Evolutionary conservation across 92 coral and sea anemone genomes (phyloP), one percentile per base, ranked within the genome.

Genomic region (Heteractis magnifica): DNA sequence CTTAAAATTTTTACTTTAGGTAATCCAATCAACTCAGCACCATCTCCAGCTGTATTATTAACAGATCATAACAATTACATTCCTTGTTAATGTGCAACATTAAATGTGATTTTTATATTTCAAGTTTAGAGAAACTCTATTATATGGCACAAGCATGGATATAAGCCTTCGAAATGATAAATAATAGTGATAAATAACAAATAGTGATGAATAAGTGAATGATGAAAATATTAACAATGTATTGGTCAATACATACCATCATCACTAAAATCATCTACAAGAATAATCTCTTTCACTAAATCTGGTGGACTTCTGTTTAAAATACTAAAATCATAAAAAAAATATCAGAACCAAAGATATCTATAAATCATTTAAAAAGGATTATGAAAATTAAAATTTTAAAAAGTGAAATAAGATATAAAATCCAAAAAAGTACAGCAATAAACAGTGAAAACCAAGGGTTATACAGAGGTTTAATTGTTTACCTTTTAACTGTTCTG

Each of bases 251-350:
- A 86, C 97, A 90, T 79, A 96, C 99, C 88, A 75, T 94, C 89
- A 80, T 96, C 92, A 82, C 99, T 96, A 81, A 77, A 88, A 81
- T 96, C 99, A 87, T 96, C 99, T 26, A 96, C 97, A 56, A 96
- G 88, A 51, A 96, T 92, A 79, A 96, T 96, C 83, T 96, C 99
- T 52, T 79, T 87, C 41, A 96, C 89, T 76, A 96, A 74, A 49
- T 92, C 80, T 82, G 96, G 96, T 52, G 99, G 99, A 72, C 97
- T 96, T 81, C 88, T 96, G 73, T 94, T 92, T 78, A 96, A 86
- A 80, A 96, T 91, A 86, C 99, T 96, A 89, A 59, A 89, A 90
- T 49, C 44, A 82, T 77, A 51, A 82, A 23, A 56, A 56, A 23
- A 51, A 50, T 26, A n/a, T 49, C n/a, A 13, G 23, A 68, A 21